phyloP scores from a whole-genome alignment of 2,888 invertebrate genomes.

The Dicyrtomina minuta region DNA sequence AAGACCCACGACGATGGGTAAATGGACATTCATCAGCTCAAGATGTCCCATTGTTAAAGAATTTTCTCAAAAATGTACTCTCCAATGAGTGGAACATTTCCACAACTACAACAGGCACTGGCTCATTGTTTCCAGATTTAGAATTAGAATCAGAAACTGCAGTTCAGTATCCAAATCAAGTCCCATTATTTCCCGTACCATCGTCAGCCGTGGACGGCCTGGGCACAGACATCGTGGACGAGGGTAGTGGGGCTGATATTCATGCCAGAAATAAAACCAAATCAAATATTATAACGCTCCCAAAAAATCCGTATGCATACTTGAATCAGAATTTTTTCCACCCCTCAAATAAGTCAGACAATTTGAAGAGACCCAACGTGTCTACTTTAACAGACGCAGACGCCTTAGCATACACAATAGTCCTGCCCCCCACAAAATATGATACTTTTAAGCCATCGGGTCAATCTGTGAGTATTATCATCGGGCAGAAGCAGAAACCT shows the following conservation, averaged over 20 bases:
- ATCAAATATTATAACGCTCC: too few relatives aligned
- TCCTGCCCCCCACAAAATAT: constrained; percentile 14
- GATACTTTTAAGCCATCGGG: constrained; percentile 36
- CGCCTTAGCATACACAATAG: not conserved
- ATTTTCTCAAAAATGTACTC: constrained; percentile 53
- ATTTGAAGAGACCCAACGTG: too few relatives aligned
- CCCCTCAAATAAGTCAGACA: too few relatives aligned
- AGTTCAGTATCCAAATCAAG: too few relatives aligned
- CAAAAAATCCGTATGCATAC: too few relatives aligned
- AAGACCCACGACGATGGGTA: constrained; percentile 4
- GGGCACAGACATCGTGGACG: too few relatives aligned
- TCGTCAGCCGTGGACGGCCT: not conserved
- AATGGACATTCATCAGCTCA: constrained; percentile 23
- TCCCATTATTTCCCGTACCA: not conserved
- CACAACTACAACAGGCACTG: constrained; percentile 22
- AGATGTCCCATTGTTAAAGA: constrained; percentile 52
- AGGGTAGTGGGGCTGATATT: too few relatives aligned
- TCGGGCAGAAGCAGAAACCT: constrained; percentile 7
- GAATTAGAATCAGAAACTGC: constrained; percentile 21
- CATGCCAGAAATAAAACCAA: too few relatives aligned
- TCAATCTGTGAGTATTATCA: constrained; percentile 35
- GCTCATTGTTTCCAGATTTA: too few relatives aligned
- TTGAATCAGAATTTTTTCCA: too few relatives aligned
- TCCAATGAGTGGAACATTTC: constrained; percentile 49
- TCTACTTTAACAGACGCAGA: too few relatives aligned